Evolutionary conservation across 2,888 invertebrate species (phyloP), one percentile per base, ranked within the genome.

Genomic region (Andrena praecox): DNA sequence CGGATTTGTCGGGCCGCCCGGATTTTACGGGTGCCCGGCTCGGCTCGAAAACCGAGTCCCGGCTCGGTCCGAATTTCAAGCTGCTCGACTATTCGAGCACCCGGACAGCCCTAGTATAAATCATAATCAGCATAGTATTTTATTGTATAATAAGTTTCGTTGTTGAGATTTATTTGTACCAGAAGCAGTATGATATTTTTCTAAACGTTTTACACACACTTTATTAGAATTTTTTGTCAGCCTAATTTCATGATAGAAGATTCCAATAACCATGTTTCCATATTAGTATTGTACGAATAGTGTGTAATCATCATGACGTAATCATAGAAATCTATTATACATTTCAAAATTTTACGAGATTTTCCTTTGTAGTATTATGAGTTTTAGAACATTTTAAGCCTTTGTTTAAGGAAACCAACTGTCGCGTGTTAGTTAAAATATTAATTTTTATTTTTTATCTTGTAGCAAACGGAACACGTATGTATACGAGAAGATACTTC

Each of bases 161-260:
- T 35, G 35, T 62, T 75, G 35, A 59, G 27, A 60, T 72, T 64
- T 20, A n/a, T 54, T 42, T 66, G 5, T 8, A 50, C 24, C 16
- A 33, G 4, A 77, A 59, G 48, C 48, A 24, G 48, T 59, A 31
- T 35, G 24, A 67, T 59, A 48, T 24, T 48, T 56, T 77, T 66
- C 12, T 59, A 54, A 56, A 48, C 7, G 8, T 79, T 79, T 80
- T 79, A 67, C 48, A 67, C 48, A 62, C 27, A 60, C 16, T 71
- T 52, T 71, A 24, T 71, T 62, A 24, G n/a, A 69, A 69, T 75
- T 12, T 74, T 48, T 67, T 67, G 31, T 35, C 10, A 8, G 54
- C 50, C 31, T 71, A 20, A 12, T 62, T 50, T 20, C 52, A 29
- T 10, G 27, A 64, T 54, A 33, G 16, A 59, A 42, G 7, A 31